Base-by-base conservation (phyloP, 1,140 invertebrate genomes). In the Spodoptera frugiperda region DNA sequence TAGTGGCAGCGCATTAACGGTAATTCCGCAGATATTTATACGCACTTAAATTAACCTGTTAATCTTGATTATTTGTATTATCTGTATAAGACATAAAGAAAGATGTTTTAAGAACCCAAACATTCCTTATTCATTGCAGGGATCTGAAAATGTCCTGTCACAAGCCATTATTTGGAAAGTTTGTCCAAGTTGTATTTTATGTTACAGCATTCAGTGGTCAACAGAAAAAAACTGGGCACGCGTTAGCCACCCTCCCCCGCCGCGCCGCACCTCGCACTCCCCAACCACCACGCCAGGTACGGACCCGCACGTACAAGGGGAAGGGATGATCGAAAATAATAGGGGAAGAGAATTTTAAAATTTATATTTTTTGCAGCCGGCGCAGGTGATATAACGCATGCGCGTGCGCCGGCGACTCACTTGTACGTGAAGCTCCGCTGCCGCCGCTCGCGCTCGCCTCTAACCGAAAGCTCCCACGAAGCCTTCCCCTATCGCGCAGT, bases 301-400 rank as follows among this genome's bases (percentile, higher is more conserved):
- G 85, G 84, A 89, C 89, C 86, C 90, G 91, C 89, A 91, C 90
- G 90, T 89, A 89, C 82, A 82, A 82, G 86, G 89, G 92, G 92
- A 92, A 93, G 92, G 92, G 90, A 93, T 93, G 92, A 90, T 92
- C 89, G 87, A 93, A 93, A 93, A 93, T 93, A 93, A 93, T 93
- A 93, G 91, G 92, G 92, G 92, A 93, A 93, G 91, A 92, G 89
- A 92, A 93, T 92, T 93, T 93, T 92, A 91, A 92, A 92, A 91
- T 92, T 92, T 91, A 91, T 91, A 91, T 93, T 93, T 93, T 93
- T 93, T 93, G 92, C 92, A 93, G 89, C 91, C 90, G 90, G 91
- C 91, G 91, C 90, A 93, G 92, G 92, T 93, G 92, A 93, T 93
- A 93, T 92, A 93, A 93, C 90, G 89, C 86, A 89, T 87, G 91